Conservation (phyloP, 2,113 vertebrate species). For the Argyrosomus japonicus region DNA sequence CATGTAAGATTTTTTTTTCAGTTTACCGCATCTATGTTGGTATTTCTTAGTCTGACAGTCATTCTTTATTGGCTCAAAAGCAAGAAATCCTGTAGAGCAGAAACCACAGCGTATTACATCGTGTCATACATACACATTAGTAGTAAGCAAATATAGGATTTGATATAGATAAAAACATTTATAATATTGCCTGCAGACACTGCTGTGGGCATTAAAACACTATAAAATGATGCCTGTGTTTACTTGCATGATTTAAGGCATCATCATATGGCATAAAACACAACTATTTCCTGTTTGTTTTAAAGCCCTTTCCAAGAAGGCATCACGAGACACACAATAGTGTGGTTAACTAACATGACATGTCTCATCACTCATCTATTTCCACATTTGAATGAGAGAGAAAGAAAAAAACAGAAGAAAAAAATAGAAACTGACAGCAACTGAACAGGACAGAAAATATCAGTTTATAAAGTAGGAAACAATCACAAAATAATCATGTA, state of each 20-base stretch:
- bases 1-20: too few species aligned
- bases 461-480: background rate
- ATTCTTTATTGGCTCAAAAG: background rate
- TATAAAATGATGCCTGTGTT: slow-evolving; percentile 4
- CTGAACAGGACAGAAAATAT: background rate
- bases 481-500: background rate
- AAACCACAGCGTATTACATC: background rate
- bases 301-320: background rate
- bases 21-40: too few species aligned
- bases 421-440: background rate
- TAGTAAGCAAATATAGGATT: background rate
- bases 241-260: slow-evolving; percentile 21
- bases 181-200: background rate
- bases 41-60: too few species aligned
- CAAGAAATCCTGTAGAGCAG: background rate
- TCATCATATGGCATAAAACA: background rate
- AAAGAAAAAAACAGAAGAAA: background rate
- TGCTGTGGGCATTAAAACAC: background rate
- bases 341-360: background rate
- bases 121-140: background rate
- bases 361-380: slow-evolving; percentile 4
- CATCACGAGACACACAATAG: background rate
- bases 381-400: background rate
- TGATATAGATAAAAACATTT: background rate
- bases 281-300: slow-evolving; percentile 18